Percentiles rank a stretch among this genome's conserved stretches.
These are phyloP conservation scores for Artemisiospiza belli DNA, from an alignment of 2,113 vertebrate genomes.

Conservation along the genomic window DNA sequence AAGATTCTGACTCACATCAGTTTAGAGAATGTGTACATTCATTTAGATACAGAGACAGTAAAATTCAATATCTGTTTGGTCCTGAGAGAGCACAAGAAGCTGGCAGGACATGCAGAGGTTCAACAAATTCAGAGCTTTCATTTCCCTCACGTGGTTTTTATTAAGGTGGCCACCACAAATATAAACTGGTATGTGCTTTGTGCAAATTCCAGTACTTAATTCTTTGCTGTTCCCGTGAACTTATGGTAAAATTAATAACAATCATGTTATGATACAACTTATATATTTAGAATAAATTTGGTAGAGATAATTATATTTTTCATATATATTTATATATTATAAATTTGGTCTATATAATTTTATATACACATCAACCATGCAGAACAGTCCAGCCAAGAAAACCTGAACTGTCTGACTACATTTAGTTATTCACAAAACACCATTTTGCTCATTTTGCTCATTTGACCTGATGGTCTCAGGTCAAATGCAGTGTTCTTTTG, in stretches of 20 bases:
- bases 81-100: not conserved
- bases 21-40: not conserved
- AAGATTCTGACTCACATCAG: not conserved
- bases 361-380: not conserved
- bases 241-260: not conserved
- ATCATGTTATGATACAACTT: not conserved
- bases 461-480: too few species aligned
- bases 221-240: not conserved
- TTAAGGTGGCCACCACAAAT: not conserved
- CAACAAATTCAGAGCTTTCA: not conserved
- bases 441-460: not conserved
- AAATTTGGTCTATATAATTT: not conserved
- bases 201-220: not conserved
- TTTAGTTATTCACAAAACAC: not conserved
- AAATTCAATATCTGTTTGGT: not conserved
- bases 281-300: not conserved
- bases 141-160: not conserved
- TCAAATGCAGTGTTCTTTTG: too few species aligned
- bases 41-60: not conserved
- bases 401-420: not conserved
- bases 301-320: too few species aligned
- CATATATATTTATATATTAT: not conserved
- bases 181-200: not conserved
- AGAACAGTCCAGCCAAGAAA: not conserved
- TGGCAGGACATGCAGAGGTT: fast-evolving